Evolutionary conservation across 1,140 invertebrate species (phyloP).

Genomic region (Macrobrachium nipponense): DNA sequence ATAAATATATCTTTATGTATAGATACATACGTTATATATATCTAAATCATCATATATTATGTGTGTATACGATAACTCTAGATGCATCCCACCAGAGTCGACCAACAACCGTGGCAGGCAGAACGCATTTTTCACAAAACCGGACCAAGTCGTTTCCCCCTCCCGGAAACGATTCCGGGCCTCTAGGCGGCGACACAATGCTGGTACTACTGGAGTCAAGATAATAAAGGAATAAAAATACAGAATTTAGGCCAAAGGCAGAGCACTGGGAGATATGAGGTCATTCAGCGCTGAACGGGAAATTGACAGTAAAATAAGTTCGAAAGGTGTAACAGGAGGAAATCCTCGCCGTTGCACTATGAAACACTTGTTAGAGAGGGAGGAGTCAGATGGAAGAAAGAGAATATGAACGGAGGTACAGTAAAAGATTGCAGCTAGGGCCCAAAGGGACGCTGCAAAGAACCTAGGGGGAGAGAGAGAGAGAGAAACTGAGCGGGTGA

Average conservation of each 20-base stretch:
- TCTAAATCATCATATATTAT: constrained; percentile 11
- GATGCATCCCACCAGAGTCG: background rate
- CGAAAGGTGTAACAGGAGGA: too few species aligned
- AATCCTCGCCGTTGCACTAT: too few species aligned
- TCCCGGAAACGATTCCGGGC: background rate
- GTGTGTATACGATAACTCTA: background rate
- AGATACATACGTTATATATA: background rate
- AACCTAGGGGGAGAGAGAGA: constrained; percentile 2
- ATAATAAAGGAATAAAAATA: too few species aligned
- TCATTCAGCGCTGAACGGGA: too few species aligned
- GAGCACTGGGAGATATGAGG: background rate
- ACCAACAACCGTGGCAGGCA: background rate
- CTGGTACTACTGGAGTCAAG: too few species aligned
- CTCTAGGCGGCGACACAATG: too few species aligned
- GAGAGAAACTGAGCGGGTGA: background rate
- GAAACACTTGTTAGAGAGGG: too few species aligned
- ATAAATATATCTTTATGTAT: background rate
- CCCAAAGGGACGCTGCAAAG: background rate
- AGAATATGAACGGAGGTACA: too few species aligned
- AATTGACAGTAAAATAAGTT: too few species aligned
- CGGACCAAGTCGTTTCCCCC: background rate
- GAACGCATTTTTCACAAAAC: background rate
- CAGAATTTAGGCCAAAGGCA: too few species aligned
- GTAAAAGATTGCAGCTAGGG: too few species aligned
- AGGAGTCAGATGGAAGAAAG: too few species aligned